Percentiles rank a stretch among this genome's conserved stretches.
Evolutionary conservation across 53 echinoderm and acorn worm species (phyloP).

Genomic region (Stichopus horrens): DNA sequence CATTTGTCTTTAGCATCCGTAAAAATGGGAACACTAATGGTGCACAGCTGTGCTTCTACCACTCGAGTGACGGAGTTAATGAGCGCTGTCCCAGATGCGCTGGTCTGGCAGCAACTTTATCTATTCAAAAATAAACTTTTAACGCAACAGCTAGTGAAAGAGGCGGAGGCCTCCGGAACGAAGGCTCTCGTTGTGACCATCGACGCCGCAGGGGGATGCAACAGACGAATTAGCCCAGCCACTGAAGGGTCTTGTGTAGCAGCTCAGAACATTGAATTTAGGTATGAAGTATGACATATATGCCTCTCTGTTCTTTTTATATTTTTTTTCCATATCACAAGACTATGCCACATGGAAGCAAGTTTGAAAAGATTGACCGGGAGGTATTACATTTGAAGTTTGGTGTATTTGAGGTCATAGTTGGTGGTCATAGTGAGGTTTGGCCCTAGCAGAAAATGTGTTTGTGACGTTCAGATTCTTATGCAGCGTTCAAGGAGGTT

Average conservation of each 20-base stretch:
- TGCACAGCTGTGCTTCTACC: conserved; percentile 39
- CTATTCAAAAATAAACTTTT: conserved; percentile 34
- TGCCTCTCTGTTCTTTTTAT: too few relatives aligned
- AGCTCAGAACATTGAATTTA: conserved; percentile 27
- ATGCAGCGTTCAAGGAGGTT: too few relatives aligned
- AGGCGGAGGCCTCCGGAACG: conserved; percentile 19
- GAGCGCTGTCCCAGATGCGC: conserved; percentile 9
- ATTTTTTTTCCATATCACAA: too few relatives aligned
- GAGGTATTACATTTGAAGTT: too few relatives aligned
- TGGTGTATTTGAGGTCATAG: too few relatives aligned
- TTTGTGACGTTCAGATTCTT: too few relatives aligned
- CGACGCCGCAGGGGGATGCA: conserved; percentile 38
- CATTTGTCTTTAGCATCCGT: neutral
- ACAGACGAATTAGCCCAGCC: conserved; percentile 28
- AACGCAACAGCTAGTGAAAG: conserved; percentile 18
- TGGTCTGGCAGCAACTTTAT: conserved; percentile 41
- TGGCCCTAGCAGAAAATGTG: too few relatives aligned
- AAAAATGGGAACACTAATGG: neutral
- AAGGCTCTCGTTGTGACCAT: conserved; percentile 45
- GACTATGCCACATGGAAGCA: too few relatives aligned
- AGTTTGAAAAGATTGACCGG: too few relatives aligned
- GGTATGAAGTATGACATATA: neutral
- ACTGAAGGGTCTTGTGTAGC: conserved; percentile 6
- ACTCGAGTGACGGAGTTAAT: conserved; percentile 6
- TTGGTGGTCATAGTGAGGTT: too few relatives aligned